phyloP scores from a whole-genome alignment of 2,797 vertebrate genomes.

The Melanotaenia nigrans region DNA sequence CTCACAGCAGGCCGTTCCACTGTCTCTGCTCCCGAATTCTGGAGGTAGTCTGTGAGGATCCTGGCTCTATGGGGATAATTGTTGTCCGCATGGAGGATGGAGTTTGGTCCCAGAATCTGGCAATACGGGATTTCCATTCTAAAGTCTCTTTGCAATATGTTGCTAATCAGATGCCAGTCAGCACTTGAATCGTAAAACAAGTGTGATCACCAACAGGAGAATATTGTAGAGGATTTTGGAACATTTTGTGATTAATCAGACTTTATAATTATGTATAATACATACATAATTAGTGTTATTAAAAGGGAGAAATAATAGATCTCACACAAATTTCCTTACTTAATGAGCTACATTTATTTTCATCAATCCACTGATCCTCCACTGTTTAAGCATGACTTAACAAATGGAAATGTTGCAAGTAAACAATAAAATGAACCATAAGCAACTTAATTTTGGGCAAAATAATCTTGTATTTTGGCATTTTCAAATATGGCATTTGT shows the following conservation, averaged over 20 bases:
- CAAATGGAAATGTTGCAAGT: not conserved
- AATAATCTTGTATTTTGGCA: constrained; percentile 62
- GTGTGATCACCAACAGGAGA: too few relatives aligned
- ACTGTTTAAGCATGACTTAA: constrained; percentile 10
- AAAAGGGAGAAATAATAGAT: not conserved
- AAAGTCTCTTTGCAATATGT: too few relatives aligned
- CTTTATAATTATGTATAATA: not conserved
- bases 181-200: too few relatives aligned
- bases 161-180: too few relatives aligned
- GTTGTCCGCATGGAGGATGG: too few relatives aligned
- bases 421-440: constrained; percentile 38
- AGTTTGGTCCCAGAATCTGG: too few relatives aligned
- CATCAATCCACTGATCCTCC: not conserved
- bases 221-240: too few relatives aligned
- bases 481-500: constrained; percentile 47
- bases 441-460: constrained; percentile 39
- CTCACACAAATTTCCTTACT: not conserved
- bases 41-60: too few relatives aligned
- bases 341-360: not conserved
- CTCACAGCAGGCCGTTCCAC: too few relatives aligned
- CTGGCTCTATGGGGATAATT: too few relatives aligned
- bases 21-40: too few relatives aligned
- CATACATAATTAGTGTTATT: not conserved
- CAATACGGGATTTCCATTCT: too few relatives aligned
- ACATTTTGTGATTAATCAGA: not conserved